Conservation (phyloP, 2,113 vertebrate genomes). For the Barnardius zonarius region DNA sequence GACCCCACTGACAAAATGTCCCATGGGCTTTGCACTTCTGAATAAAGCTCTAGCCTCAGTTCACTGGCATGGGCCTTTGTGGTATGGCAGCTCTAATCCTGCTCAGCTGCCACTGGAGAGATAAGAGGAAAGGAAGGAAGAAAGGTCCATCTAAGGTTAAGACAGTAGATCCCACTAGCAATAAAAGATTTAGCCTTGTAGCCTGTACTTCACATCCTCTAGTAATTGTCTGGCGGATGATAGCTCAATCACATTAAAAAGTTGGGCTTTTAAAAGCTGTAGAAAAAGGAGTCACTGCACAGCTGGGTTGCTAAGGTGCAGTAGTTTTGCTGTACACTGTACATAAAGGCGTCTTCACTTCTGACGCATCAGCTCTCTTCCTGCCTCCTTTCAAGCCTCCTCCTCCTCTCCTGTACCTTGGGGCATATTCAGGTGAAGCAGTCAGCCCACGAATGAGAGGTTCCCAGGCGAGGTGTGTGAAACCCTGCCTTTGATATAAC, state of each 20-base stretch:
- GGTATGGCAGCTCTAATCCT: not conserved
- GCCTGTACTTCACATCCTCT: conserved; percentile 5
- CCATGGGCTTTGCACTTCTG: not conserved
- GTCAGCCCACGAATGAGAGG: rapidly evolving
- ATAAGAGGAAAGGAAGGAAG: not conserved
- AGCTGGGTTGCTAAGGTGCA: conserved; percentile 48
- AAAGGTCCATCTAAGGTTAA: not conserved
- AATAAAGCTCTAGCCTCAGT: not conserved
- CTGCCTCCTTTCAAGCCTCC: not conserved
- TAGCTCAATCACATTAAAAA: not conserved
- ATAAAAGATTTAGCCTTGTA: conserved; percentile 3
- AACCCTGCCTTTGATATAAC: not conserved
- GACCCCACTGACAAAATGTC: not conserved
- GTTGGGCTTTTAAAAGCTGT: not conserved
- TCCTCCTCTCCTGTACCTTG: not conserved
- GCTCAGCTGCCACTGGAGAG: not conserved
- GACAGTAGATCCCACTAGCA: not conserved
- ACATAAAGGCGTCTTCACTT: not conserved
- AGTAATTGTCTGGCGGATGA: not conserved
- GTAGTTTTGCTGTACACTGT: not conserved
- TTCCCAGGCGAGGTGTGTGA: not conserved
- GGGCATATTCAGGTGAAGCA: not conserved
- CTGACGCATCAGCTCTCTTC: not conserved
- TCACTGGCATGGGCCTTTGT: not conserved
- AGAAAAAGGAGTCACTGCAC: not conserved